Base-by-base conservation (phyloP, 2,888 invertebrate species). In the Aplocera efformata region DNA sequence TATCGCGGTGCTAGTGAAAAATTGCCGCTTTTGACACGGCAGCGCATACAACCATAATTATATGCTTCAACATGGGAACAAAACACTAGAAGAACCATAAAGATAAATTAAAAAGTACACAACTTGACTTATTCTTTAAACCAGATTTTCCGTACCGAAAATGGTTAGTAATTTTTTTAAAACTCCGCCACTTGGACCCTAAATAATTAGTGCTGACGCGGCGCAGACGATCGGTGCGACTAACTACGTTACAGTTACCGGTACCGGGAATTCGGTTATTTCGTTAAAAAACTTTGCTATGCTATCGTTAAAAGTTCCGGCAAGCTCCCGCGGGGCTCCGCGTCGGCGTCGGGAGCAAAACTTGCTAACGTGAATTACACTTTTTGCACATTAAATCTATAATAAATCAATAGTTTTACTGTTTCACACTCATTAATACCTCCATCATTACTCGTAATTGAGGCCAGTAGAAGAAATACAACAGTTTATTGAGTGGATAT, bases 271-370 rank as follows among this genome's bases (percentile, higher is more conserved):
- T 84, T 84, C 71, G 69, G 78, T 85, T 83, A 88, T 84, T 83
- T 78, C 80, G 79, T 84, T 85, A 83, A 84, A 84, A 85, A 86
- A 85, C 81, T 86, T 66, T 61, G 66, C 63, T 53, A 56, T 61
- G 75, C 73, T 83, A 82, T 85, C 82, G 84, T 84, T 82, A 83
- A 85, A 88, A 86, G 83, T 85, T 88, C 67, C 59, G 72, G 71
- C 76, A 75, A 76, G 74, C 79, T 76, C 81, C 75, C 67, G 68
- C 63, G 79, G 78, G 68, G 66, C 60, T 17, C 13, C 13, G 13
- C 13, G 13, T 17, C 5, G 3, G 60, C 63, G 38, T 32, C 43
- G 52, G 41, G 42, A 30, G 20, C 37, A 29, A 28, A 50, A 45
- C 54, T 52, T 41, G 48, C 44, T 53, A 26, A 36, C 32, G 6